phyloP scores from a whole-genome alignment of 35 echinoderm and acorn worm genomes.

The Diadema setosum region DNA sequence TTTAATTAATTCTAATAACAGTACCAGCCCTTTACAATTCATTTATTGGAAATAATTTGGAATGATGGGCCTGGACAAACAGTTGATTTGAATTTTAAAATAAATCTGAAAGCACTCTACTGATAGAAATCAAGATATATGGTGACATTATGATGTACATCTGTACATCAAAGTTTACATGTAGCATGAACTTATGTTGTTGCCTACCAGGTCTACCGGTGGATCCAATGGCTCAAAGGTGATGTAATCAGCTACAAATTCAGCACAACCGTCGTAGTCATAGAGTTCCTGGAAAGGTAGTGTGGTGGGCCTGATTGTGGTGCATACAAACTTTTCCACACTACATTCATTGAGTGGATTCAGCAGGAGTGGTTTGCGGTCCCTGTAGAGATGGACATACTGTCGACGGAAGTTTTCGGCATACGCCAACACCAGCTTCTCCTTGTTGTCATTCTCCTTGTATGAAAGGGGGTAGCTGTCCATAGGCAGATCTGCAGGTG shows the following conservation, averaged over 20 bases:
- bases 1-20: no score
- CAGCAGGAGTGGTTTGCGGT: slow-evolving; percentile 87
- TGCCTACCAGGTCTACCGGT: slow-evolving; percentile 82
- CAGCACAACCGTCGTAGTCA: slow-evolving; percentile 90
- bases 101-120: no score
- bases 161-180: no score
- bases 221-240: slow-evolving; percentile 79
- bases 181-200: not conserved
- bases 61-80: no score
- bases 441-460: slow-evolving; percentile 89
- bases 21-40: no score
- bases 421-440: slow-evolving; percentile 85
- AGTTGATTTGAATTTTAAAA: no score
- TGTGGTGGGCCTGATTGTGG: slow-evolving; percentile 82
- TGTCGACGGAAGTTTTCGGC: slow-evolving; percentile 97
- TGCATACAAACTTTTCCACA: slow-evolving; percentile 95
- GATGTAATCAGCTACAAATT: slow-evolving; percentile 91
- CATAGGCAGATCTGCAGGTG: not conserved
- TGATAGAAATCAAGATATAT: no score
- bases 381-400: slow-evolving; percentile 94
- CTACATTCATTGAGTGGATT: slow-evolving; percentile 85
- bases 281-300: slow-evolving; percentile 83
- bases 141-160: no score
- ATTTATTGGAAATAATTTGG: no score
- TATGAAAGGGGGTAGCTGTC: slow-evolving; percentile 66